Base-by-base conservation (phyloP, 2,888 invertebrate genomes). In the Parasteatoda lunata region DNA sequence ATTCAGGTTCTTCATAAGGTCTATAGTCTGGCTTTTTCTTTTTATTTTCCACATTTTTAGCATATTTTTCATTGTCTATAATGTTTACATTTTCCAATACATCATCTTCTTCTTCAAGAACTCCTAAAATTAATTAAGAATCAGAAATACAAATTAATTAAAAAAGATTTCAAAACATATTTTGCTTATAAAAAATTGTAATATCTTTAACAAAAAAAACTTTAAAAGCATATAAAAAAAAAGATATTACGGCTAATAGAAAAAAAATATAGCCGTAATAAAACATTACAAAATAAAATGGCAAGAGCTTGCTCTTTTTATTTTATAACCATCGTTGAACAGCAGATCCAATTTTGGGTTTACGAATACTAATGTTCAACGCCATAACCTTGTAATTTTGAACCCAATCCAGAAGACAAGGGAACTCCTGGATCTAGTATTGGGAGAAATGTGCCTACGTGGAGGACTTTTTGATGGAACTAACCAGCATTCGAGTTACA, bases 61-160 rank as follows among this genome's bases (percentile, higher is more conserved):
- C 95, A 91, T 96, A 96, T 75, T 94, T 93, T 91, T 97, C 97
- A 90, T 96, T 95, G 91, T 97, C 97, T 2, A 96, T 91, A 92
- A 97, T 94, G 92, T 97, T 97, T 4, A 97, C 96, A 92, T 97
- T 99, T 85, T 98, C 95, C 77, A 99, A 94, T 45, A 97, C 95
- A 91, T 99, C 99, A 85, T 95, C 96, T 4, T 93, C 94, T 51
- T 95, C 95, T 87, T 97, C 97, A 84, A 99, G 93, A 68, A 99
- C 95, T 71, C 92, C 93, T 93, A 48, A 47, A 13, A 59, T 59
- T 59, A 59, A 70, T n/a, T 15, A 11, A 30, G 48, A 49, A 64
- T 64, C 2, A 76, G 6, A 15, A 75, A 65, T 65, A 76, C n/a
- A 9, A 47, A 73, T 6, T 54, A 54, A 71, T 11, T 5, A n/a